phyloP scores from a whole-genome alignment of 2,888 invertebrate genomes.

The Catonia carolina region DNA sequence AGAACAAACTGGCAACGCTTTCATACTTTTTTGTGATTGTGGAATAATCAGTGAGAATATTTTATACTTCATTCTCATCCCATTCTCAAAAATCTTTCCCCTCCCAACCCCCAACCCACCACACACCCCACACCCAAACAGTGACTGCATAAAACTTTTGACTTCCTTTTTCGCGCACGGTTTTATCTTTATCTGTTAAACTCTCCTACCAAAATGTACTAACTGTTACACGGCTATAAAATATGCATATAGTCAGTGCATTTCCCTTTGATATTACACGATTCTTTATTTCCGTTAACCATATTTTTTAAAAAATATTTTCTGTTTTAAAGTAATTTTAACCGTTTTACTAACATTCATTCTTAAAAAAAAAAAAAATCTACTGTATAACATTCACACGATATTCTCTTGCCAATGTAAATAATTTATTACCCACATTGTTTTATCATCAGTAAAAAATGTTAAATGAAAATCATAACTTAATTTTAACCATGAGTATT shows the following conservation, averaged over 20 bases:
- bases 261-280: neutral
- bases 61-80: neutral
- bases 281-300: neutral
- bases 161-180: neutral
- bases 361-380: no score
- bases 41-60: constrained; percentile 11
- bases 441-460: no score
- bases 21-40: constrained; percentile 6
- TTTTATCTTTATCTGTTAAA: constrained; percentile 2
- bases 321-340: no score
- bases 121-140: neutral
- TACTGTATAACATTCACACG: no score
- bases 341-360: no score
- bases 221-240: neutral
- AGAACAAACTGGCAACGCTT: constrained; percentile 5
- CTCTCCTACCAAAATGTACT: neutral
- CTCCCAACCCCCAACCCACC: constrained; percentile 9
- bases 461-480: no score
- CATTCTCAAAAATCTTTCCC: neutral
- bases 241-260: no score
- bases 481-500: no score
- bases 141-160: constrained; percentile 16
- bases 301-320: neutral
- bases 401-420: no score
- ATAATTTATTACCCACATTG: no score